Evolutionary conservation across 2,113 vertebrate species (phyloP), one percentile per base, ranked within the genome.

Genomic region (Poecilia latipinna): DNA sequence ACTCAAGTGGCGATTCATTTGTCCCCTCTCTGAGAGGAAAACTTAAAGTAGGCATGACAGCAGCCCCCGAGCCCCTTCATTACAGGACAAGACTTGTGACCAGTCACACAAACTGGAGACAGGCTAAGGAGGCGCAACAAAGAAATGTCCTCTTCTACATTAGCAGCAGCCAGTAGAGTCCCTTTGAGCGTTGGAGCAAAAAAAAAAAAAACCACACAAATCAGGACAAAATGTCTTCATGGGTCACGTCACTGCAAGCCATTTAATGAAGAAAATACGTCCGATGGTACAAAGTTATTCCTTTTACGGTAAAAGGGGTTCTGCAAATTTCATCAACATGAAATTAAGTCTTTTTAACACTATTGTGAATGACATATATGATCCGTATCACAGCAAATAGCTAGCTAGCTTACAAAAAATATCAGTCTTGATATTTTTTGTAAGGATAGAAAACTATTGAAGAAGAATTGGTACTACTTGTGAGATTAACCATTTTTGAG

Each of bases 31-130:
- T 3, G 12, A 31, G 57, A 31, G 74, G 19, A 17, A 13, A 26
- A 73, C 51, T 11, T 61, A 39, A 61, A 8, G 3, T 4, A 17
- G 44, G 51, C 51, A 78, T 32, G 77, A 78, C 82, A 12, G 68
- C 63, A 63, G 81, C 77, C 71, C 71, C 32, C 33, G 0, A 61
- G 79, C 39, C 22, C 8, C 51, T 57, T 57, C 51, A 57, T 57
- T 57, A 57, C 22, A 57, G 51, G 24, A 10, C 51, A 57, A 24
- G 22, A 57, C 51, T 57, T 57, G 51, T 57, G 51, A 57, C 51
- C 24, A 57, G 51, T 54, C 51, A 54, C 6, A 54, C 51, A 54
- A 54, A 54, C 22, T 54, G 7, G 2, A 22, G 51, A 57, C 51
- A 8, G 8, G 24, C 8, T 57, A 11, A 24, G 51, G 4, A n/a